Percentiles rank a stretch among this genome's conserved stretches.
phyloP scores from a whole-genome alignment of 2,888 invertebrate genomes.

The Kuschelorhynchus macadamiae region DNA sequence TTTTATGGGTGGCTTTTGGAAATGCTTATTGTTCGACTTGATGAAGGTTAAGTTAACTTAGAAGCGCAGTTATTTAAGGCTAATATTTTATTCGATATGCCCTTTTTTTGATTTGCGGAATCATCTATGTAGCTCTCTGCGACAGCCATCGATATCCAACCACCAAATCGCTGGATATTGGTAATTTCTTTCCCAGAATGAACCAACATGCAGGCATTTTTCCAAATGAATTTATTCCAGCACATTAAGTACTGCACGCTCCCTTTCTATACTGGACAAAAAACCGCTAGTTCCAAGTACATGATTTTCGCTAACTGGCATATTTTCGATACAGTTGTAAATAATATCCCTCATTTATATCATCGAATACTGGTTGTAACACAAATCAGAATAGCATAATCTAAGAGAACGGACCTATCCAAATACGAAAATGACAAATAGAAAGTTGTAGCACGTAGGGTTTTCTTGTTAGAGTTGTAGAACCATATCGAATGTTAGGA shows the following conservation, averaged over 20 bases:
- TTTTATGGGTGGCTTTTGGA: not conserved
- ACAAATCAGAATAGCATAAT: no score
- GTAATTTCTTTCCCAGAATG: slow-evolving; percentile 17
- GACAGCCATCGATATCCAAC: slow-evolving; percentile 3
- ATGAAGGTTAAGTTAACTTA: slow-evolving; percentile 30
- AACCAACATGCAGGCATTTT: slow-evolving; percentile 14
- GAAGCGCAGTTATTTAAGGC: slow-evolving; percentile 13
- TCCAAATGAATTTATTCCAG: slow-evolving; percentile 8
- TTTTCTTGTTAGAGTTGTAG: no score
- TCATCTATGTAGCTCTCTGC: slow-evolving; percentile 23
- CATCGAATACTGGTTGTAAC: no score
- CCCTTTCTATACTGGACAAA: slow-evolving; percentile 24
- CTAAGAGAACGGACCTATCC: no score
- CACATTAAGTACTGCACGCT: no score
- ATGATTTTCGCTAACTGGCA: slow-evolving; percentile 21
- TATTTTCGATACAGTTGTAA: slow-evolving; percentile 4
- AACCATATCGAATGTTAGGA: no score
- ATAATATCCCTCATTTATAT: no score
- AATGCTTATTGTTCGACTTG: not conserved
- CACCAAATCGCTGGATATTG: slow-evolving; percentile 19
- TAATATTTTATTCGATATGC: slow-evolving; percentile 23
- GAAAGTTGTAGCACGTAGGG: no score
- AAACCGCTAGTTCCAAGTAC: slow-evolving; percentile 12
- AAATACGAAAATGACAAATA: no score
- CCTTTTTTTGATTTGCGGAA: slow-evolving; percentile 29